A percentile compares a stretch with the other conserved stretches of the same genome.
phyloP scores from a whole-genome alignment of 2,797 vertebrate genomes.

The Falco novaeseelandiae region DNA sequence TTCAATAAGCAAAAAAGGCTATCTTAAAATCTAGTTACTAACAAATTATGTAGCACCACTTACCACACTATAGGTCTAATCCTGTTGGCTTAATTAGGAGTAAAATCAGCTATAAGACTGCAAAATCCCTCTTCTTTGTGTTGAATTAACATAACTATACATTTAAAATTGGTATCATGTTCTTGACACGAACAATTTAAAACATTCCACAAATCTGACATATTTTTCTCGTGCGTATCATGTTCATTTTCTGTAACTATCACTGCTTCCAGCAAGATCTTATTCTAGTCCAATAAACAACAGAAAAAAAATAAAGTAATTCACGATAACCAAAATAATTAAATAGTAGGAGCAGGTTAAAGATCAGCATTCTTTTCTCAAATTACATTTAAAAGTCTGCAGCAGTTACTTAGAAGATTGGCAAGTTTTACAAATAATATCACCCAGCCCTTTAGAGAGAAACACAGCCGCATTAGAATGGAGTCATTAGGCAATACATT shows the following conservation, averaged over 20 bases:
- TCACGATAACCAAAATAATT: conserved; percentile 68
- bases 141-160: neutral
- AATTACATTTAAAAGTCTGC: conserved; percentile 80
- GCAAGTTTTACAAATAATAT: conserved; percentile 81
- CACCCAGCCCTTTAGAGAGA: conserved; percentile 76
- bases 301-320: conserved; percentile 20
- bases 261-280: neutral
- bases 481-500: conserved; percentile 84
- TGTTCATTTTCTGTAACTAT: neutral
- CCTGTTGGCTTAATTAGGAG: neutral
- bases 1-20: neutral
- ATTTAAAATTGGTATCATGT: neutral
- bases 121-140: neutral
- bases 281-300: conserved; percentile 50
- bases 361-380: conserved; percentile 76
- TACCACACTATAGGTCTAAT: neutral
- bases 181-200: neutral
- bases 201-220: neutral
- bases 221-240: neutral
- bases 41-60: neutral
- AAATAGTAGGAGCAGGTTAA: conserved; percentile 68
- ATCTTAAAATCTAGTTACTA: neutral
- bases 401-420: conserved; percentile 75
- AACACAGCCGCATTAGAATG: conserved; percentile 75
- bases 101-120: neutral